Evolutionary conservation across 2,113 vertebrate species (phyloP), one percentile per base, ranked within the genome.

Genomic region (Carollia perspicillata): DNA sequence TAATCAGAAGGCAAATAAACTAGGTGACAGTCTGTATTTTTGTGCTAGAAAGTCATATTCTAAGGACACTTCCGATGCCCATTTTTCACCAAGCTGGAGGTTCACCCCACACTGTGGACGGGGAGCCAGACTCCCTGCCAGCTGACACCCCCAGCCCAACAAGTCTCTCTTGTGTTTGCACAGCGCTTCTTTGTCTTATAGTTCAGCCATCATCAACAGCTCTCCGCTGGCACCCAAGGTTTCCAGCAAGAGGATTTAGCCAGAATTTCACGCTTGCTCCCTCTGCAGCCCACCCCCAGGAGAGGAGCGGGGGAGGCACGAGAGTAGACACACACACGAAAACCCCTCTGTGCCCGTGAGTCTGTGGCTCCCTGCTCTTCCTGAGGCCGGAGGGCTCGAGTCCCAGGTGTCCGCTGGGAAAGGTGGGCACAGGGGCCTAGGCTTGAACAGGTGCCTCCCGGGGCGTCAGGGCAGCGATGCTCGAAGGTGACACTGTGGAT

Each of bases 121-220:
- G 30, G 33, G 9, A 35, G 6, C 42, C n/a, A n/a, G n/a, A n/a
- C 8, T 86, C 63, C 12, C 13, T 81, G 44, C 72, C 68, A 60
- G 0, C n/a, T 89, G 37, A n/a, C 51, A 37, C 30, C 69, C 28
- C 84, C 88, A n/a, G 72, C 55, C 30, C 65, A 55, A 84, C 78
- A 89, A 92, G 30, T 78, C 80, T 51, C 42, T 78, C 58, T 94
- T 83, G 84, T 94, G 33, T 84, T 77, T 86, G n/a, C 69, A 97
- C 60, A 94, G 66, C 22, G 51, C 68, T 72, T 89, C 84, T 95
- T 96, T 96, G 94, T 95, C 47, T 79, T 42, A 17, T 3, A 16
- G 44, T 79, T 74, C 60, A 81, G 51, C 88, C 53, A 6, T 80
- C 81, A 51, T 12, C 58, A 89, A 81, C 51, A 78, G 20, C 42